Percentiles rank a stretch among this genome's conserved stretches.
Evolutionary conservation across 2,797 vertebrate genomes (phyloP).

Genomic region (Muscicapa comitata): DNA sequence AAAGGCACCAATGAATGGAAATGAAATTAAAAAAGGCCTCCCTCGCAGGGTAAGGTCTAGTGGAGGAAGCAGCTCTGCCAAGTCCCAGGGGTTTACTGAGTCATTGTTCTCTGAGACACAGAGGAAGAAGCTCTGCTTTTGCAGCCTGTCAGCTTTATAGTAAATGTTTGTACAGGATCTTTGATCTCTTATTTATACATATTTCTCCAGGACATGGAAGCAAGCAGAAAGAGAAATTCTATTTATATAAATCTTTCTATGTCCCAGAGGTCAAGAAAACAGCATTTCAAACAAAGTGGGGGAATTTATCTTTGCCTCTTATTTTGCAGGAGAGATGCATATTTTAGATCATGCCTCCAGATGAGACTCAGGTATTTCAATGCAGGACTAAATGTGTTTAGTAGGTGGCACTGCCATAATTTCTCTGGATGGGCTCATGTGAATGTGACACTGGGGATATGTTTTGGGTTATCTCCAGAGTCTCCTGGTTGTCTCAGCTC

Average conservation of each 20-base stretch:
- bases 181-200: slow-evolving; percentile 69
- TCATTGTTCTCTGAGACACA: neutral
- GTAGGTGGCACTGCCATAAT: neutral
- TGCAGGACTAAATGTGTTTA: neutral
- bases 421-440: neutral
- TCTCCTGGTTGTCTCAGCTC: neutral
- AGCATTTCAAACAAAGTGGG: slow-evolving; percentile 43
- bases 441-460: neutral
- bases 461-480: neutral
- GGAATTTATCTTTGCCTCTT: slow-evolving; percentile 40
- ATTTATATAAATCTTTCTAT: slow-evolving; percentile 52
- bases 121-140: slow-evolving; percentile 31
- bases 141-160: slow-evolving; percentile 50
- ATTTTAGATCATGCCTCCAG: neutral
- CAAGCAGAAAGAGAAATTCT: slow-evolving; percentile 49
- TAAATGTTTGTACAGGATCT: slow-evolving; percentile 49
- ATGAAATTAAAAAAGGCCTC: neutral
- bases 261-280: slow-evolving; percentile 45
- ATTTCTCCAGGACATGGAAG: slow-evolving; percentile 58
- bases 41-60: neutral
- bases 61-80: neutral
- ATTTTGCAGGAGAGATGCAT: neutral
- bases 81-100: slow-evolving; percentile 21
- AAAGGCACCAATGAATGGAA: neutral
- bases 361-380: neutral